Evolutionary conservation across 2,797 vertebrate genomes (phyloP), one percentile per base, ranked within the genome.

Genomic region (Sebastes reedi): DNA sequence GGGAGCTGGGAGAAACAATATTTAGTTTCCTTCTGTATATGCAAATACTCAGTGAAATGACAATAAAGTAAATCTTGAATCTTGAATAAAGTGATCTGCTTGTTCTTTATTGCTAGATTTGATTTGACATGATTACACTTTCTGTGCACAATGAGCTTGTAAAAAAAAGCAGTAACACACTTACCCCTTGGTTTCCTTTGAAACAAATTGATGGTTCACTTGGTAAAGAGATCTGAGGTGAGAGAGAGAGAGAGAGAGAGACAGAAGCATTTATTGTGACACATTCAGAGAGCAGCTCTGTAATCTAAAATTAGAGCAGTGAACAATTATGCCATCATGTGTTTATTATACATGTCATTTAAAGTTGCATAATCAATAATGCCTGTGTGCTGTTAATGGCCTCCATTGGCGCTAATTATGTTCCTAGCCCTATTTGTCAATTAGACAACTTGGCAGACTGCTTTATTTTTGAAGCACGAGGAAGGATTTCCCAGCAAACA

Each of bases 141-240:
- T 52, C 16, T 29, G 27, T 59, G 29, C 13, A 36, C 11, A 67
- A 39, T 58, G 54, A 20, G 68, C 18, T 46, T 59, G 3, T 42
- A 46, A 46, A 54, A 29, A 61, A 30, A 16, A 68, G 27, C 5
- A 46, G 55, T 4, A 18, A 62, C 3, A 70, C 25, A 87, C 92
- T 96, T 87, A 97, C 96, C 95, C 96, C 96, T 87, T 96, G 95
- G 84, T 89, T 95, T 85, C 95, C 96, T 72, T 96, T 96, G 87
- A 97, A 96, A 75, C 96, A 92, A 77, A 96, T 95, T 22, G 90
- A 81, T 2, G 95, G 95, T 16, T 93, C 88, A 72, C 86, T 92
- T 67, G 89, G 84, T 84, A 92, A 82, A 70, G 92, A 88, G n/a
- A 82, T 92, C 94, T 95, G 46, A 76, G n/a, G 36, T 79, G 20